These are phyloP conservation scores for Cetonia aurata DNA, from an alignment of 2,888 invertebrate genomes.

Conservation along the genomic window DNA sequence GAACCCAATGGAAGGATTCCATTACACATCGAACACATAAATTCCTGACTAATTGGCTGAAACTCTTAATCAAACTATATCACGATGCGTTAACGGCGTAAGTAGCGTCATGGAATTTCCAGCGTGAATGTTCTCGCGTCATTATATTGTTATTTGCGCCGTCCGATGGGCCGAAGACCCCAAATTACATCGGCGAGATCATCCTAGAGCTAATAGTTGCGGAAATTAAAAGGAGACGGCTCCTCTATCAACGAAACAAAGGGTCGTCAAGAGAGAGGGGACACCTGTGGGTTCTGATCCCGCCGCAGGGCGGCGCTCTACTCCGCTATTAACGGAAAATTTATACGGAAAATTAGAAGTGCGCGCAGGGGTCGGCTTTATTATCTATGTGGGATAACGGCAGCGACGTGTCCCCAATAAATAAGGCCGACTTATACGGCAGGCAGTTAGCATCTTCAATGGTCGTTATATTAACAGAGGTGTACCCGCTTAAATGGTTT, in stretches of 20 bases:
- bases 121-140: not conserved
- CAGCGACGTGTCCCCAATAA: conserved; percentile 37
- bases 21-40: conserved; percentile 6
- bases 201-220: conserved; percentile 28
- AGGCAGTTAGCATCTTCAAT: conserved; percentile 11
- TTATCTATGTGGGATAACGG: conserved; percentile 35
- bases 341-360: conserved; percentile 39
- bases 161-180: conserved; percentile 19
- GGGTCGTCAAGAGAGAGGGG: conserved; percentile 10
- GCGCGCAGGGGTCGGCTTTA: conserved; percentile 22
- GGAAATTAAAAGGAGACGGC: conserved; percentile 35
- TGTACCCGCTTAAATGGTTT: conserved; percentile 34
- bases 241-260: conserved; percentile 18
- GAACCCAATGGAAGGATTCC: not conserved
- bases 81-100: conserved; percentile 3
- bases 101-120: conserved; percentile 16
- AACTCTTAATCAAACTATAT: conserved; percentile 25
- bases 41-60: conserved; percentile 11
- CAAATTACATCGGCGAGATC: conserved; percentile 9
- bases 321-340: conserved; percentile 36
- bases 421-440: conserved; percentile 25
- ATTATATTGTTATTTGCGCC: conserved; percentile 6
- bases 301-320: conserved; percentile 14
- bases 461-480: conserved; percentile 30
- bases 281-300: conserved; percentile 38